Evolutionary conservation across 2,888 invertebrate species (phyloP).

Genomic region (Cheiracanthium punctorium): DNA sequence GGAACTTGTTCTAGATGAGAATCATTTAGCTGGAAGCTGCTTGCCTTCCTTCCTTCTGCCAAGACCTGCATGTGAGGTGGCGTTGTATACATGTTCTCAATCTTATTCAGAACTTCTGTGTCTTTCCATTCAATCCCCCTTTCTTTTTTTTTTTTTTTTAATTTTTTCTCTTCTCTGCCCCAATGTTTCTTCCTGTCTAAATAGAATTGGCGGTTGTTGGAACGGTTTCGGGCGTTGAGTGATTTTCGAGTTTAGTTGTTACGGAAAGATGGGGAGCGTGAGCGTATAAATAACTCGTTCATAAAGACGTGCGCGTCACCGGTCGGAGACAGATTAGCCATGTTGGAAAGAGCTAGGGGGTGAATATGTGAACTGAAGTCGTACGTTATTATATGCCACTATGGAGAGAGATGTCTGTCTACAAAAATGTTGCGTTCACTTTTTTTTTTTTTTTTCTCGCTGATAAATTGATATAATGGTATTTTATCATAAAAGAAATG

Average conservation of each 20-base stretch:
- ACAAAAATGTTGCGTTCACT: too few relatives aligned
- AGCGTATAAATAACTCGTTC: background rate
- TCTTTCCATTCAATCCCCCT: background rate
- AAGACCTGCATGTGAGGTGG: background rate
- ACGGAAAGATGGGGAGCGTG: background rate
- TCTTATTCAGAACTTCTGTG: background rate
- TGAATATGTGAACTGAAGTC: background rate
- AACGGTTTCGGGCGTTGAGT: background rate
- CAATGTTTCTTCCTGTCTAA: too few relatives aligned
- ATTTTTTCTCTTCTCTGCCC: too few relatives aligned
- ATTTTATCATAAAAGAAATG: too few relatives aligned
- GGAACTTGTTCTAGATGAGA: too few relatives aligned
- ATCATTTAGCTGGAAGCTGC: too few relatives aligned
- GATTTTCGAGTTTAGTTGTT: background rate
- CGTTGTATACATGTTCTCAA: background rate
- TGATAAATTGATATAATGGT: too few relatives aligned
- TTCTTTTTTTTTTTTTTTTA: too few relatives aligned
- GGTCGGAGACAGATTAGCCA: background rate
- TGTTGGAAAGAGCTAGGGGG: background rate
- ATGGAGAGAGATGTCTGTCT: too few relatives aligned
- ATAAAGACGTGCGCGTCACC: background rate
- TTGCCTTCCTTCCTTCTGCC: too few relatives aligned
- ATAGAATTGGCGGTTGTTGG: background rate
- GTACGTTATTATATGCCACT: too few relatives aligned
- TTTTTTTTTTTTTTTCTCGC: too few relatives aligned